A percentile compares a stretch with the other conserved stretches of the same genome.
Evolutionary conservation across 2,797 vertebrate species (phyloP).

Genomic region (Alauda arvensis): DNA sequence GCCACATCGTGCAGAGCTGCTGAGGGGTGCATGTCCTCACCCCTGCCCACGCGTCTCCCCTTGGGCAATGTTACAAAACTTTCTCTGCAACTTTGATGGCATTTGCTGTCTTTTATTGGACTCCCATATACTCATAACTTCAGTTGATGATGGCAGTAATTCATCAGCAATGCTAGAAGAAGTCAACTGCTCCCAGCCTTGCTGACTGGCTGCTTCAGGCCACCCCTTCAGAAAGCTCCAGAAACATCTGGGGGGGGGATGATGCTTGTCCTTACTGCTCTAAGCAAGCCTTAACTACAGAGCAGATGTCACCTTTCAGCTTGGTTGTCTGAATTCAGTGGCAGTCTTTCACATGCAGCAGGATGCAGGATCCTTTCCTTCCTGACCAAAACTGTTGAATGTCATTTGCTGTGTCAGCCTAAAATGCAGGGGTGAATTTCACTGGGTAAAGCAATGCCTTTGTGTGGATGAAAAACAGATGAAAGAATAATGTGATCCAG

Average conservation of each 20-base stretch:
- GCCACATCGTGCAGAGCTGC: rapidly evolving
- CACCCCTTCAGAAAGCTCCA: background rate
- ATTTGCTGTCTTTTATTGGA: background rate
- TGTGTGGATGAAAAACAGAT: constrained; percentile 24
- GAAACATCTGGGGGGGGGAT: background rate
- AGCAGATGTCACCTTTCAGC: background rate
- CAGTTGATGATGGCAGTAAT: background rate
- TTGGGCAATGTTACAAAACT: background rate
- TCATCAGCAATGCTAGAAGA: background rate
- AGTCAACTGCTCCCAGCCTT: background rate
- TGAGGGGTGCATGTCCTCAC: background rate
- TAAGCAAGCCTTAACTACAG: background rate
- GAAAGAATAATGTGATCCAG: background rate
- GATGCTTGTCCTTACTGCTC: background rate
- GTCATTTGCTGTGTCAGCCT: background rate
- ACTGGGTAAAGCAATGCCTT: background rate
- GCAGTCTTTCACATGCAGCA: background rate
- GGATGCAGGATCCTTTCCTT: background rate
- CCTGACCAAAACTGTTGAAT: background rate
- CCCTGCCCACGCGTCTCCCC: background rate
- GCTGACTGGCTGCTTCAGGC: background rate
- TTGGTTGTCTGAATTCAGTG: background rate
- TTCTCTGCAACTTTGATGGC: background rate
- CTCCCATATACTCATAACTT: background rate
- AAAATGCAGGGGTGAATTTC: background rate